Percentiles rank a stretch among this genome's conserved stretches.
These are phyloP conservation scores for Diadegma fenestrale DNA, from an alignment of 2,888 invertebrate genomes.

Conservation along the genomic window DNA sequence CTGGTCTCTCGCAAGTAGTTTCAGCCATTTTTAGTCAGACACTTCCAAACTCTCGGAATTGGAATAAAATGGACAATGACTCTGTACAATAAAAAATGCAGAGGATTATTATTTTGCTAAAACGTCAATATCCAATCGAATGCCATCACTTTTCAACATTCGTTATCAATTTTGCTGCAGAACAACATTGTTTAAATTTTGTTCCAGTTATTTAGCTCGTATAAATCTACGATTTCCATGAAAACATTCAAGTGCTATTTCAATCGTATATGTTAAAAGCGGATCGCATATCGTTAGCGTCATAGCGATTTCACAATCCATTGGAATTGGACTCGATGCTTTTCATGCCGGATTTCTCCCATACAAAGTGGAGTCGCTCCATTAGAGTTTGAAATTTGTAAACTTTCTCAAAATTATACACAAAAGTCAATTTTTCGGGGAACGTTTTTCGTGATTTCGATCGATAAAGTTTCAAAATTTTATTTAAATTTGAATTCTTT, in stretches of 20 bases:
- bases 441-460: not conserved
- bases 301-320: conserved; percentile 52
- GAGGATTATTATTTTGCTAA: not conserved
- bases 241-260: conserved; percentile 23
- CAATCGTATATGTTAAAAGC: conserved; percentile 33
- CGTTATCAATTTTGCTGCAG: conserved; percentile 27
- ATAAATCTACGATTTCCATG: not conserved
- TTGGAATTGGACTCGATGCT: not conserved
- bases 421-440: not conserved
- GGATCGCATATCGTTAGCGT: conserved; percentile 62
- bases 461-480: not conserved
- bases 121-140: conserved; percentile 4
- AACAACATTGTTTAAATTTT: not conserved
- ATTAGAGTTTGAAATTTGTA: not conserved
- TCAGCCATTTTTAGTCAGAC: not conserved
- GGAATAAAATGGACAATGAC: not conserved
- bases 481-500: not conserved
- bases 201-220: not conserved
- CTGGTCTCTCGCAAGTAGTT: no score
- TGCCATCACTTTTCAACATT: conserved; percentile 45
- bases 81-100: not conserved
- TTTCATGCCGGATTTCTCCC: not conserved
- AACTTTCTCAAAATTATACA: not conserved
- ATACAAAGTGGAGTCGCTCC: not conserved
- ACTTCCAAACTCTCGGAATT: not conserved